phyloP scores from a whole-genome alignment of 2,113 vertebrate species.

The Podilymbus podiceps region DNA sequence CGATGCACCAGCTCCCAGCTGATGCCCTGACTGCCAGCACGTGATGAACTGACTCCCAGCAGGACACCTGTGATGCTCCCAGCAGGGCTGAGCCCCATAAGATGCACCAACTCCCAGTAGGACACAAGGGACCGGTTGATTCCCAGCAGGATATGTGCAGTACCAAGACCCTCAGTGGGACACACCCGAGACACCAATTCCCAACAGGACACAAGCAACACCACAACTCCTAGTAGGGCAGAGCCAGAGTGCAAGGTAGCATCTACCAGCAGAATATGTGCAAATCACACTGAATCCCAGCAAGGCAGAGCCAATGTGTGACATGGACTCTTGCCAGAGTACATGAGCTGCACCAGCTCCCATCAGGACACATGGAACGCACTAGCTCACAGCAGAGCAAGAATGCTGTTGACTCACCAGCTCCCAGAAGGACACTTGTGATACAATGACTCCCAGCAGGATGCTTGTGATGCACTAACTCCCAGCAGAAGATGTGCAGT shows the following conservation, averaged over 20 bases:
- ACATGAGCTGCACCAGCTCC: rapidly evolving
- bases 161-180: neutral
- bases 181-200: neutral
- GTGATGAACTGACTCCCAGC: neutral
- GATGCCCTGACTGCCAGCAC: neutral
- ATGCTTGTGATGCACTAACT: neutral
- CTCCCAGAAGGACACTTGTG: neutral
- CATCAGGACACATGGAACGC: neutral
- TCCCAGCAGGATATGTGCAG: neutral
- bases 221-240: neutral
- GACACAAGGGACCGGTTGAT: neutral
- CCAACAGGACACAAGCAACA: neutral
- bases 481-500: neutral
- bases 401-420: neutral
- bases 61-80: neutral
- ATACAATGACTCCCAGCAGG: neutral
- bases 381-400: neutral
- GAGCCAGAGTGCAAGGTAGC: neutral
- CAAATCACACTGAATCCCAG: neutral
- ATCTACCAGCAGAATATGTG: neutral
- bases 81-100: neutral
- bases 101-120: neutral
- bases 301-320: neutral
- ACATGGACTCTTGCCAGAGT: neutral
- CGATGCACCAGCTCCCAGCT: neutral